A percentile compares a stretch with the other conserved stretches of the same genome.
Conservation (phyloP, 2,113 vertebrate genomes). For the Odontesthes bonariensis region DNA sequence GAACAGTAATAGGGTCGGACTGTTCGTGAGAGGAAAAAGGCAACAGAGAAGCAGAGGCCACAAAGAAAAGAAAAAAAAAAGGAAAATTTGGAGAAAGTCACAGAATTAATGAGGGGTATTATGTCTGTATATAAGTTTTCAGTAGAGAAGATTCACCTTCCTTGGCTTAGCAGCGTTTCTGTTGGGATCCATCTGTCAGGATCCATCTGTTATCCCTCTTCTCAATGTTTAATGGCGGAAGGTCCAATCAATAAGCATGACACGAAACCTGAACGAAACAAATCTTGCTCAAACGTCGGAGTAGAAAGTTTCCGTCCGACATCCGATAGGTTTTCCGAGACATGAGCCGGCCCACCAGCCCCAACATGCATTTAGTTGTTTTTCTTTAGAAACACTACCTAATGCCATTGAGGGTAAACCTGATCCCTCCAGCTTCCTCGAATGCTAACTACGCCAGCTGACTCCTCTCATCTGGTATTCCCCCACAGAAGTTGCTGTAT, state of each 20-base stretch:
- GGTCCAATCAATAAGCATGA: constrained; percentile 79
- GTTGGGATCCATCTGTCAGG: constrained; percentile 52
- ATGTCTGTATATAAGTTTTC: background rate
- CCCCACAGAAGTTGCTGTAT: constrained; percentile 26
- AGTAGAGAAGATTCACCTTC: constrained; percentile 44
- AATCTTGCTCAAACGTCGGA: constrained; percentile 43
- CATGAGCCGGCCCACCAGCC: constrained; percentile 2
- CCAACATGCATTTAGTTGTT: constrained; percentile 15
- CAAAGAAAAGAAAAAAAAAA: background rate
- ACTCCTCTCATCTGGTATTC: constrained; percentile 35
- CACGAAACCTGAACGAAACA: constrained; percentile 53
- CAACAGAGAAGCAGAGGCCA: constrained; percentile 1
- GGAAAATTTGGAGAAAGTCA: constrained; percentile 5
- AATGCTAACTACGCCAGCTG: constrained; percentile 18
- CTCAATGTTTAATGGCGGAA: constrained; percentile 78
- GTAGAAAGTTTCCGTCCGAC: constrained; percentile 65
- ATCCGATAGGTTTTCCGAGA: constrained; percentile 45
- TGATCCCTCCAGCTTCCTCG: constrained; percentile 26
- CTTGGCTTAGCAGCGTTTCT: constrained; percentile 49
- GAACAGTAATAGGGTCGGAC: constrained; percentile 16
- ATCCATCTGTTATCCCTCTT: constrained; percentile 12
- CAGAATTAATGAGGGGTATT: background rate
- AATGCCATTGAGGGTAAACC: constrained; percentile 32
- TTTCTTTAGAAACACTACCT: constrained; percentile 16
- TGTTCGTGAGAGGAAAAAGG: background rate